Evolutionary conservation across 2,888 invertebrate species (phyloP).

Genomic region (Nephrocerus scutellatus): DNA sequence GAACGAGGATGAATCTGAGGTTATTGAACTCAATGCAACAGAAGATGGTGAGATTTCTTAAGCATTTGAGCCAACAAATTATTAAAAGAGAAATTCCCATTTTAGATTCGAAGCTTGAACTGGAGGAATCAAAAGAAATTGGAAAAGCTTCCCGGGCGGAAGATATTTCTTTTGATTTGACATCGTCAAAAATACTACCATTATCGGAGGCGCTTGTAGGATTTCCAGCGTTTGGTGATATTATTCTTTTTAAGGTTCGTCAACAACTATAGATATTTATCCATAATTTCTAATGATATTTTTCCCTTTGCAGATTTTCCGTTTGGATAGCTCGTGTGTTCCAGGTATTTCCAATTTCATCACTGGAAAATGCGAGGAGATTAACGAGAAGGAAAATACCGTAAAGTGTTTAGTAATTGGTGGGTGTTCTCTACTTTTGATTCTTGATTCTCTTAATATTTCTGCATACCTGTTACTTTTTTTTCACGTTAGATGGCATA

Average conservation of each 20-base stretch:
- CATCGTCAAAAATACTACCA: neutral
- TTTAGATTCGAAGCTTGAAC: no score
- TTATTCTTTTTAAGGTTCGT: slow-evolving; percentile 17
- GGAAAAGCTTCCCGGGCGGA: no score
- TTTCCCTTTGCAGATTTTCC: neutral
- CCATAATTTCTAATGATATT: no score
- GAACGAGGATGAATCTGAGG: slow-evolving; percentile 14
- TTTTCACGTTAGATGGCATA: slow-evolving; percentile 20
- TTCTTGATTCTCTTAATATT: neutral
- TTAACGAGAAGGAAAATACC: slow-evolving; percentile 30
- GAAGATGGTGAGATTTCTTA: slow-evolving; percentile 14
- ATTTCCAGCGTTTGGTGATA: slow-evolving; percentile 12
- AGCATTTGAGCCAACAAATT: no score
- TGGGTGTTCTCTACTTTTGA: slow-evolving; percentile 19
- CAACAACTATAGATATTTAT: no score
- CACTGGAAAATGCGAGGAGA: slow-evolving; percentile 27
- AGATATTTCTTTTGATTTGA: neutral
- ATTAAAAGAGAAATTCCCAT: no score
- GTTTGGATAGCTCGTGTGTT: neutral
- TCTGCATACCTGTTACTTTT: neutral
- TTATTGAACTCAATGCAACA: slow-evolving; percentile 19
- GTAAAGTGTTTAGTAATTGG: slow-evolving; percentile 28
- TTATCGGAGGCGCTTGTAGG: slow-evolving; percentile 1
- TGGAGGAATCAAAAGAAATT: no score
- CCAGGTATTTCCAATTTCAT: slow-evolving; percentile 19